Evolutionary conservation across 2,888 invertebrate species (phyloP), one percentile per base, ranked within the genome.

Genomic region (Caenorhabditis wallacei): DNA sequence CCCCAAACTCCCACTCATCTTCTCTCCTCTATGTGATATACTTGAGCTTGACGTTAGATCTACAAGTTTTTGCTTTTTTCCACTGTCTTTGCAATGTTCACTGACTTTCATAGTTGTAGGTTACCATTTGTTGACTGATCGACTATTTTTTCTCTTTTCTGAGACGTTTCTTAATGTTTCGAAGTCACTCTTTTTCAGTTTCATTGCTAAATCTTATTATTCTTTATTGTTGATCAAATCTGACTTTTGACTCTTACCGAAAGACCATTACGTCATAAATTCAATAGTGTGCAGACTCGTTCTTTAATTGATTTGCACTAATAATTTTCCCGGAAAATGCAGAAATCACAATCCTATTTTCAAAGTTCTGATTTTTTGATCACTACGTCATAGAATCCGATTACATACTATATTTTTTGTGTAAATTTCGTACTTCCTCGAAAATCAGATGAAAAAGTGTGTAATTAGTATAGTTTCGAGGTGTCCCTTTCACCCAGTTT

Each of bases 21-120:
- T 66, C 59, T 68, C 68, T 68, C 68, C 69, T 61, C 54, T 64
- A 56, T 78, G 78, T 78, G 78, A 78, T 78, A 78, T 78, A 78
- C 78, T 78, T 78, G 78, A 78, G 78, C 78, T 78, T 78, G 61
- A 78, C 78, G 78, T 69, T 69, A 69, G 69, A 78, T 78, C 78
- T 78, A 78, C 78, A 78, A 78, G 78, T 78, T 69, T 78, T 78
- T 78, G 46, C 54, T 53, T 61, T 75, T 63, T 26, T 30, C 8
- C n/a, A 37, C 74, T 64, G 16, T n/a, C 24, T 54, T 37, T 59
- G 18, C 68, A 46, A 46, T 71, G 48, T 61, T 71, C 63, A n/a
- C 37, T 40, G 40, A 63, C 51, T 51, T 56, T 69, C 48, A 57
- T 18, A 35, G 57, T 51, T 48, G 20, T 63, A 48, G 48, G 61